Conservation (phyloP, 1,140 invertebrate genomes). For the Ctenoplectra terminalis region DNA sequence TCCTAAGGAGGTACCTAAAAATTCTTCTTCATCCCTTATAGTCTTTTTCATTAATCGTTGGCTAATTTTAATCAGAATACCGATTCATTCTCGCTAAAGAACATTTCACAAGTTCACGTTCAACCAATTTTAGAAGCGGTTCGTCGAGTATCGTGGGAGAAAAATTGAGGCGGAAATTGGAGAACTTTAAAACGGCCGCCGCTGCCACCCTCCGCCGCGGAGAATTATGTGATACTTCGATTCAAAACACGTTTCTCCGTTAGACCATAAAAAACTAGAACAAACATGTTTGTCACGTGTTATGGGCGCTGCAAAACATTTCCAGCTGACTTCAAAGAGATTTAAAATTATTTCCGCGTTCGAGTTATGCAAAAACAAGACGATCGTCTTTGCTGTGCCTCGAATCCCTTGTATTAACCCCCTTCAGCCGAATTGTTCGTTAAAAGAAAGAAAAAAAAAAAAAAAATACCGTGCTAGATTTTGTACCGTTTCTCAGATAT, state of each 20-base stretch:
- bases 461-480: too few species aligned
- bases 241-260: slow-evolving; percentile 52
- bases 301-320: slow-evolving; percentile 27
- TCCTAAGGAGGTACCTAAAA: not conserved
- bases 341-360: slow-evolving; percentile 38
- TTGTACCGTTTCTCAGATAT: too few species aligned
- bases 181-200: slow-evolving; percentile 22
- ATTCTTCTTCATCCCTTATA: not conserved
- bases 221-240: slow-evolving; percentile 54
- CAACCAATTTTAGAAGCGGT: not conserved
- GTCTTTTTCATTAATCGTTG: not conserved
- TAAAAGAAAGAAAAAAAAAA: not conserved
- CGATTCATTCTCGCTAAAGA: not conserved
- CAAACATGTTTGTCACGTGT: slow-evolving; percentile 53
- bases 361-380: slow-evolving; percentile 25
- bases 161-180: slow-evolving; percentile 36
- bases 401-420: not conserved
- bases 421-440: too few species aligned
- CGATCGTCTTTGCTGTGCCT: not conserved
- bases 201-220: too few species aligned
- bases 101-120: not conserved
- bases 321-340: slow-evolving; percentile 44
- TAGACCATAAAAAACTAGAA: slow-evolving; percentile 53
- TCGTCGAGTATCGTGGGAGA: not conserved
- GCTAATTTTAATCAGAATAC: slow-evolving; percentile 3